Conservation (phyloP, 2,797 vertebrate genomes). For the Remorina albescens region DNA sequence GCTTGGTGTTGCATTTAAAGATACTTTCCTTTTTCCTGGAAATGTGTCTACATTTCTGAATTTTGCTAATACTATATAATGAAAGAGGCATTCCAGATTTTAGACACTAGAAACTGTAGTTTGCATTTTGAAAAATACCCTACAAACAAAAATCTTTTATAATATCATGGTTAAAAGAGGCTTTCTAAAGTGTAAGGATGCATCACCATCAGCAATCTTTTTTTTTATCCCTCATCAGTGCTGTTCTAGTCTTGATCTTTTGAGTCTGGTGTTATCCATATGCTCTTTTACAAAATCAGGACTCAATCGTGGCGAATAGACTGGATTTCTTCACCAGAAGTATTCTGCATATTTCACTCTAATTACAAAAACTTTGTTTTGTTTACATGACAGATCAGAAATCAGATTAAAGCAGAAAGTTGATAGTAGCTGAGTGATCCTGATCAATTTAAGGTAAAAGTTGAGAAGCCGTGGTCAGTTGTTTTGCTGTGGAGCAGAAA, state of each 20-base stretch:
- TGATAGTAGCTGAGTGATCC: not conserved
- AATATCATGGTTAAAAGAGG: not conserved
- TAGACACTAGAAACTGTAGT: not conserved
- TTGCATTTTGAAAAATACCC: not conserved
- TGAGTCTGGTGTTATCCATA: not conserved
- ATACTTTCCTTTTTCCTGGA: not conserved
- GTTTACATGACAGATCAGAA: not conserved
- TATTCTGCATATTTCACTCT: constrained; percentile 4
- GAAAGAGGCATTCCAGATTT: not conserved
- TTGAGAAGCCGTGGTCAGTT: not conserved
- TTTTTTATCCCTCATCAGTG: not conserved
- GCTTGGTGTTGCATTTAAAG: not conserved
- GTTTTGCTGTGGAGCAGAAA: constrained; percentile 5
- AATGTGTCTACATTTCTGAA: not conserved
- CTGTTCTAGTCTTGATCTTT: too few species aligned
- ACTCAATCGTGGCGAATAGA: not conserved
- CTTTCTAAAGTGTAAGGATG: not conserved
- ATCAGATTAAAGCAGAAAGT: not conserved
- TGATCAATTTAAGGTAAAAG: constrained; percentile 13
- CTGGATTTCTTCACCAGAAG: not conserved
- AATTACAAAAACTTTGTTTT: constrained; percentile 11
- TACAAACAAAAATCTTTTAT: not conserved
- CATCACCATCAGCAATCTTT: not conserved
- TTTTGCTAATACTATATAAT: not conserved
- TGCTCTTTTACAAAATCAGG: not conserved